A percentile compares a stretch with the other conserved stretches of the same genome.
Conservation (phyloP, 2,797 vertebrate genomes). For the Agapornis canus region DNA sequence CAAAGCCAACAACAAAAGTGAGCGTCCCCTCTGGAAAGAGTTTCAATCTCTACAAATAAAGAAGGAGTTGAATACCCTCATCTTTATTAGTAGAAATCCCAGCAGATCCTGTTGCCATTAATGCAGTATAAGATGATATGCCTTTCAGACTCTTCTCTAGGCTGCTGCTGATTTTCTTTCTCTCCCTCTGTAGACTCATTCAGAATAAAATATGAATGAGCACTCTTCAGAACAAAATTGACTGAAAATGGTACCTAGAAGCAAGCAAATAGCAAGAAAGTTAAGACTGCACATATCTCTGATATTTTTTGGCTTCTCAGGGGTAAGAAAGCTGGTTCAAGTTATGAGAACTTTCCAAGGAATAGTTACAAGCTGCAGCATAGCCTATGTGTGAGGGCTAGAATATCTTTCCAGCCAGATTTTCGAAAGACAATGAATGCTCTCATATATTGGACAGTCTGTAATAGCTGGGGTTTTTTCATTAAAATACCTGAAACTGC, state of each 20-base stretch:
- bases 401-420: background rate
- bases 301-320: background rate
- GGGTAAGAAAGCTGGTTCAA: background rate
- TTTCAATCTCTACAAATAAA: background rate
- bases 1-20: background rate
- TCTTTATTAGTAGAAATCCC: constrained; percentile 51
- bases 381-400: background rate
- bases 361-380: background rate
- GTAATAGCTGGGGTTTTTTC: background rate
- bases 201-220: constrained; percentile 27
- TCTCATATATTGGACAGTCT: background rate
- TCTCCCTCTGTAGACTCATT: constrained; percentile 39
- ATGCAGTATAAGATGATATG: constrained; percentile 2
- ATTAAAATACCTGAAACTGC: background rate
- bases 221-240: background rate
- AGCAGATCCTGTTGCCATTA: constrained; percentile 51
- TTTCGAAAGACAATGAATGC: background rate
- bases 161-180: constrained; percentile 42
- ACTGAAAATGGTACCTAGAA: background rate
- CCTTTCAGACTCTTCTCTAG: constrained; percentile 48
- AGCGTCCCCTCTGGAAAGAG: background rate
- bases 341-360: background rate
- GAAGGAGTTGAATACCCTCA: constrained; percentile 8
- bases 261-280: background rate
- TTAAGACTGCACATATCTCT: background rate